These are phyloP conservation scores for Lagopus leucura DNA, from an alignment of 2,113 vertebrate species.

Conservation along the genomic window DNA sequence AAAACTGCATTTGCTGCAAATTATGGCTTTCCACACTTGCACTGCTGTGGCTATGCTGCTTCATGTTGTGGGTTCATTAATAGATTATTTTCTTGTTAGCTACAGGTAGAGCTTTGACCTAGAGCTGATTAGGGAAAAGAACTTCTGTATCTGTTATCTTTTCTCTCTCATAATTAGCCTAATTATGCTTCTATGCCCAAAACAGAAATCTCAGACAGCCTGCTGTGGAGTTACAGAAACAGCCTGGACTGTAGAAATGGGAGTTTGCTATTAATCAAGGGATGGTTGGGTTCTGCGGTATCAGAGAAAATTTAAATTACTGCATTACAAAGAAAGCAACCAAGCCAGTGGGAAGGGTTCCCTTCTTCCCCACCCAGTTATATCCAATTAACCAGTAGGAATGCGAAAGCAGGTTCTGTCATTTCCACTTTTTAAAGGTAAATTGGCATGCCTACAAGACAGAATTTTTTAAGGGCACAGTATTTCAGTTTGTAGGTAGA, in stretches of 20 bases:
- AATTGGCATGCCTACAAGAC: neutral
- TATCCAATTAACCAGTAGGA: constrained; percentile 50
- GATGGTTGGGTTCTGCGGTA: neutral
- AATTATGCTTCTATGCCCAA: constrained; percentile 33
- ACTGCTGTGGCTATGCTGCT: neutral
- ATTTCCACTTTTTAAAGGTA: neutral
- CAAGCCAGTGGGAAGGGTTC: neutral
- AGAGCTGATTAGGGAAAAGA: constrained; percentile 52
- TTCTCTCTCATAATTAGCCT: constrained; percentile 46
- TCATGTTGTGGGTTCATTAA: constrained; percentile 54
- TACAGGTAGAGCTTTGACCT: constrained; percentile 61
- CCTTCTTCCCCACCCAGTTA: neutral
- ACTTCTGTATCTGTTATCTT: constrained; percentile 55
- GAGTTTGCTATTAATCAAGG: constrained; percentile 12
- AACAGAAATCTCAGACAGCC: constrained; percentile 50
- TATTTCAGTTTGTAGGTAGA: neutral
- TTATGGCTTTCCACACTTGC: constrained; percentile 38
- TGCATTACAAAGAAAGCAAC: neutral
- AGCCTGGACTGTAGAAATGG: neutral
- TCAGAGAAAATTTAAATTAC: neutral
- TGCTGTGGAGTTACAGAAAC: constrained; percentile 48
- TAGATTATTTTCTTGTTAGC: constrained; percentile 61
- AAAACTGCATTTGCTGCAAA: constrained; percentile 33
- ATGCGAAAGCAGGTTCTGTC: constrained; percentile 14
- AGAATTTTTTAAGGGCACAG: neutral